Base-by-base conservation (phyloP, 1,140 invertebrate species). In the Phthorimaea operculella region DNA sequence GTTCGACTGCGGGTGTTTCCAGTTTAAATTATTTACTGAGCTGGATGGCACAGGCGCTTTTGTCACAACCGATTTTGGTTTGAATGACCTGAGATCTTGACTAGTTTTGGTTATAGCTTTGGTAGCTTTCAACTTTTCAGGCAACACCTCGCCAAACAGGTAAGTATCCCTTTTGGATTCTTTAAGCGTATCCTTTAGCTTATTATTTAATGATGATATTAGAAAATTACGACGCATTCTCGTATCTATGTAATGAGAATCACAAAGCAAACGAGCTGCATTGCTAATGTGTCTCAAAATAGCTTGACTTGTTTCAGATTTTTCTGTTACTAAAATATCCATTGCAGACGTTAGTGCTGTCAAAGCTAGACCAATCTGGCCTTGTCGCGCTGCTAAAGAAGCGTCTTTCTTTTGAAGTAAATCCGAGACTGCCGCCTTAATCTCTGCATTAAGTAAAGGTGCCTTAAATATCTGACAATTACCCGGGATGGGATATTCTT, bases 1-100 rank as follows among this genome's bases (percentile, higher is more conserved):
- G n/a, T 14, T 48, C 1, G 45, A 18, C 45, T 48, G 45, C 45
- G 45, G 45, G 21, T 48, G 45, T 18, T 48, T 48, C 45, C 45
- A 48, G 45, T 48, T 5, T 48, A 14, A 48, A 48, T 48, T 15
- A 15, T 15, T 18, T 16, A 4, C 16, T 16, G 14, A 16, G 16
- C 9, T 16, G 10, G 45, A 18, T 16, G 45, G n/a, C 11, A 14
- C 2, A 14, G 11, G 4, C 11, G 11, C 14, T 14, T 42, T 42
- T 18, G 45, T 3, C 9, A 48, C 45, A 16, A 18, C 17, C 4
- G 45, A 18, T 48, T 48, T 48, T 16, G 16, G 45, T 48, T 48
- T 48, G n/a, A 16, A 48, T 10, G 45, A 48, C 16, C 16, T 48
- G 9, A 48, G 16, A 18, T 48, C 45, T 48, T 48, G 45, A 16